Evolutionary conservation across 2,797 vertebrate genomes (phyloP), one percentile per base, ranked within the genome.

Genomic region (Muraenolepis orangiensis): DNA sequence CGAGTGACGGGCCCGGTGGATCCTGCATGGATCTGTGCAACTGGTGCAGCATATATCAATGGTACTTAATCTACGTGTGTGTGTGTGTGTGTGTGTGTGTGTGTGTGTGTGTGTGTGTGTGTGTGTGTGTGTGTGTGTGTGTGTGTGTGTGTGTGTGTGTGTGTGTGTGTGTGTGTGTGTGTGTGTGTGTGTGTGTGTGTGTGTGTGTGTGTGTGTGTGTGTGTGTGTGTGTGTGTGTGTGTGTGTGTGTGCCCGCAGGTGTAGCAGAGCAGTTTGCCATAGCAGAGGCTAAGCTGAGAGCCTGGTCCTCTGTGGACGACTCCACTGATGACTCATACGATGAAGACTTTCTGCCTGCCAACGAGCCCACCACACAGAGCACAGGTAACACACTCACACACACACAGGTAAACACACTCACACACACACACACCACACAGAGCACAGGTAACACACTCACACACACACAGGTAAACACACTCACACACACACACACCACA

Each of bases 251-350:
- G 51, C 79, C 2, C 40, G 57, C 85, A 97, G 96, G 96, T 74
- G 96, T 97, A 71, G 97, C 97, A 0, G 97, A 99, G 87, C 97
- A 98, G 90, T 98, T 99, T 84, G 97, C 96, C 80, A 98, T 99
- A 0, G 97, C 97, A 0, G 97, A 98, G 90, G 97, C 97, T 71
- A 98, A 99, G 87, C 95, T 99, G 85, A 94, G 96, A 42, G 97
- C 97, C 74, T 99, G 97, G 97, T 99, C 97, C 51, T 99, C 97
- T 0, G 93, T 98, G 84, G 97, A 98, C 0, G 97, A 99, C 82
- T 98, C 97, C 73, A 98, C 96, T 0, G 97, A 98, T 0, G 97
- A 99, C 78, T 99, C 97, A 74, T 99, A 98, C 0, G 97, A 99
- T 0, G 97, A 99, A 80, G 97, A 99, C 84, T 96, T 96, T 75